Conservation (phyloP, 2,797 vertebrate genomes). For the Lerista edwardsae region DNA sequence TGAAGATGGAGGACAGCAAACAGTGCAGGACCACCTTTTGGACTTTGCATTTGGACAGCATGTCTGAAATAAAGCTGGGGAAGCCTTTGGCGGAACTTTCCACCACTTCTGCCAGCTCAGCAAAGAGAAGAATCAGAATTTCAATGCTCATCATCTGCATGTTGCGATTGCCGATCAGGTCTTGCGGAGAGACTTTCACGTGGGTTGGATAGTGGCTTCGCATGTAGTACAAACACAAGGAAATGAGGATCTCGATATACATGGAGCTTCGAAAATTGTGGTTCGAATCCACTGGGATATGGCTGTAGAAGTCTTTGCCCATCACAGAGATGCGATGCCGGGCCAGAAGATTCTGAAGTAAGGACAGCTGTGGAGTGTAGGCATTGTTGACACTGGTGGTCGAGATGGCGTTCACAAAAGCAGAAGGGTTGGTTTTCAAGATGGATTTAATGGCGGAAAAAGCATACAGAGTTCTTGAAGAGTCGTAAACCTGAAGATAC, state of each 20-base stretch:
- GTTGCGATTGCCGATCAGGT: slow-evolving; percentile 94
- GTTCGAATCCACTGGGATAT: slow-evolving; percentile 93
- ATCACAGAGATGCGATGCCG: slow-evolving; percentile 96
- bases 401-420: slow-evolving; percentile 95
- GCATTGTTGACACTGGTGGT: slow-evolving; percentile 98
- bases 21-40: slow-evolving; percentile 98
- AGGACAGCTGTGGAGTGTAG: slow-evolving; percentile 94
- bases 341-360: slow-evolving; percentile 95
- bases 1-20: slow-evolving; percentile 94
- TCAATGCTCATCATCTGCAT: slow-evolving; percentile 99
- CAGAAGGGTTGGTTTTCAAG: slow-evolving; percentile 90
- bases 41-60: slow-evolving; percentile 97
- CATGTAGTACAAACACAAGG: slow-evolving; percentile 94
- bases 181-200: slow-evolving; percentile 86
- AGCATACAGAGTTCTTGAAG: slow-evolving; percentile 93
- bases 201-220: slow-evolving; percentile 96
- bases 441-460: slow-evolving; percentile 94
- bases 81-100: slow-evolving; percentile 96
- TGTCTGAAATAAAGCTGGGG: slow-evolving; percentile 95
- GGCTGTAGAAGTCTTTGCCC: slow-evolving; percentile 98
- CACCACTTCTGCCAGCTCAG: slow-evolving; percentile 91
- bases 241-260: slow-evolving; percentile 98
- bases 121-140: slow-evolving; percentile 93
- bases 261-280: slow-evolving; percentile 97
- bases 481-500: slow-evolving; percentile 97